Evolutionary conservation across 2,797 vertebrate species (phyloP), one percentile per base, ranked within the genome.

Genomic region (Choloepus didactylus): DNA sequence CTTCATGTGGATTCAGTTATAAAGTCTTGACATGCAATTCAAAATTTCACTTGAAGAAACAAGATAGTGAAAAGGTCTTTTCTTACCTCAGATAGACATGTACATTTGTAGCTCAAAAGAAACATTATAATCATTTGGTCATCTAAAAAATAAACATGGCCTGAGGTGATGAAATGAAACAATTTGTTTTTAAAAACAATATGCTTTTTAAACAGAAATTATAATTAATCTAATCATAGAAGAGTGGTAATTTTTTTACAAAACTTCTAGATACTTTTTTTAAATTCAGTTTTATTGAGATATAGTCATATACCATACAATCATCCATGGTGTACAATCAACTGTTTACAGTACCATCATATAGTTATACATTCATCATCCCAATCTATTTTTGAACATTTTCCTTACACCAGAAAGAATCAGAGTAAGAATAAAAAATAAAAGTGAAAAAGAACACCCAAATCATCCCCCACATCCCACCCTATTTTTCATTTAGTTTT

Each of bases 211-310:
- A 44, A 44, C 41, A 98, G 99, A 99, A 97, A 99, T 99, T 96
- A 98, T 99, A 70, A 99, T 99, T 96, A 99, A 99, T 97, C 98
- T 99, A 97, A 99, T 99, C 96, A 99, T 99, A 98, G 99, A 99
- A 98, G 41, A 44, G 92, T 99, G 99, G 99, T 99, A 98, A 99
- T 99, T 98, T 97, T 95, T 85, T 56, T 86, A 31, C 27, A 97
- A 97, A 85, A 51, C n/a, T 95, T 95, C 60, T 18, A 76, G 35
- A 77, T n/a, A n/a, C 19, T 54, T 54, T 77, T 77, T 77, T 54
- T 5, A 44, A 44, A 94, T 44, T 44, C 41, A 44, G 41, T 44
- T 44, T 44, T 44, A 44, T 44, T 44, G 41, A 44, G 41, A 44
- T 44, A 44, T 6, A 44, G 4, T 44, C 41, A 44, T 6, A 44